These are phyloP conservation scores for Ornithoptera alexandrae DNA, from an alignment of 2,888 invertebrate species.

Conservation along the genomic window DNA sequence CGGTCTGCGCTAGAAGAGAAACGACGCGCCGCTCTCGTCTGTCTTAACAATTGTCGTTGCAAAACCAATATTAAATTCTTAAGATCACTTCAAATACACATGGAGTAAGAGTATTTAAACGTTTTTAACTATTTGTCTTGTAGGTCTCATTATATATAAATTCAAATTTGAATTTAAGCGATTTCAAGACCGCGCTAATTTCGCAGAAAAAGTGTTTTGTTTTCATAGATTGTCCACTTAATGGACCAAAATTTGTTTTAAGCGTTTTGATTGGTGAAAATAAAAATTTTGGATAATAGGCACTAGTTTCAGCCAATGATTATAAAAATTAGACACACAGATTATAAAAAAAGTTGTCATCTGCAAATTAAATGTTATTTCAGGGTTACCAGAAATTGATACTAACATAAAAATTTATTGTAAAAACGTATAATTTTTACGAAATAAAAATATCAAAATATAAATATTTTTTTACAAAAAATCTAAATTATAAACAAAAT, in stretches of 20 bases:
- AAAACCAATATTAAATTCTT: constrained; percentile 7
- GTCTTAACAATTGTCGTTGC: constrained; percentile 25
- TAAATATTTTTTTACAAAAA: background rate
- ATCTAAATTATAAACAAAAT: background rate
- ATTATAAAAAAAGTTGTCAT: background rate
- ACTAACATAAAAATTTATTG: too few species aligned
- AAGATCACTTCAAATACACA: background rate
- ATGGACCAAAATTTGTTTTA: constrained; percentile 18
- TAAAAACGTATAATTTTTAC: too few species aligned
- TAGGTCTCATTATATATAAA: constrained; percentile 33
- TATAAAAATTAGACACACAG: too few species aligned
- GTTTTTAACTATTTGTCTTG: background rate
- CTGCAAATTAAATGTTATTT: constrained; percentile 3
- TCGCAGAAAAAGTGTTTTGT: constrained; percentile 48
- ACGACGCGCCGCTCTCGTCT: constrained; percentile 56
- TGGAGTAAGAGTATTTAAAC: background rate
- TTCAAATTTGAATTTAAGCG: constrained; percentile 52
- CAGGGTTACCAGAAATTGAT: constrained; percentile 13
- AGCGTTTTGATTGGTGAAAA: constrained; percentile 29
- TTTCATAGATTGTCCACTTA: background rate
- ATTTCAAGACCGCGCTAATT: constrained; percentile 57
- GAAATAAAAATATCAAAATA: background rate
- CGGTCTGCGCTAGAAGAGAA: constrained; percentile 75
- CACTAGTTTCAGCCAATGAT: constrained; percentile 17
- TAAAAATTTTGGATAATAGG: background rate